Percentiles rank a stretch among this genome's conserved stretches.
Conservation (phyloP, 2,888 invertebrate species). For the Gibbula magus region DNA sequence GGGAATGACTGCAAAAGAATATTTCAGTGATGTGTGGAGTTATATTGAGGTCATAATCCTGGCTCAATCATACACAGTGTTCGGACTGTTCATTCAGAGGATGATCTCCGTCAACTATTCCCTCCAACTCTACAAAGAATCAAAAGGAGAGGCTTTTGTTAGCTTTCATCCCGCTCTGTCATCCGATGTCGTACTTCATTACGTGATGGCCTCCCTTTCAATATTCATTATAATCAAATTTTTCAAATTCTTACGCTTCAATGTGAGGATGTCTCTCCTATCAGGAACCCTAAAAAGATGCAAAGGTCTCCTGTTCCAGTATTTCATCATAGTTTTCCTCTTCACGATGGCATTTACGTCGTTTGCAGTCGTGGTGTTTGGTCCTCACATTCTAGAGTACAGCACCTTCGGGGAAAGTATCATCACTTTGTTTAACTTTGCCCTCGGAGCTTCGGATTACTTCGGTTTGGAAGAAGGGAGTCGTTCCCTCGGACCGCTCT, state of each 20-base stretch:
- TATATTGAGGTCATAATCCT: constrained; percentile 53
- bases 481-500: constrained; percentile 49
- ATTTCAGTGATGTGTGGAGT: constrained; percentile 54
- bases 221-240: constrained; percentile 53
- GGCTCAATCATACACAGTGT: constrained; percentile 42
- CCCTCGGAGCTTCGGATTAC: constrained; percentile 51
- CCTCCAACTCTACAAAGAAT: constrained; percentile 40
- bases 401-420: constrained; percentile 34
- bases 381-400: constrained; percentile 41
- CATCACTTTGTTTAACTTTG: constrained; percentile 49
- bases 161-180: constrained; percentile 55
- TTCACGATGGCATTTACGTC: constrained; percentile 48
- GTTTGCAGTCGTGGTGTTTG: constrained; percentile 47
- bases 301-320: constrained; percentile 39
- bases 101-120: constrained; percentile 41
- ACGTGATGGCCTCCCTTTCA: constrained; percentile 52
- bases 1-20: constrained; percentile 37
- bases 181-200: constrained; percentile 50
- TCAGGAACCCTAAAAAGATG: constrained; percentile 41
- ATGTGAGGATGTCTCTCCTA: constrained; percentile 47
- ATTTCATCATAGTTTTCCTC: constrained; percentile 38
- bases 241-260: constrained; percentile 54
- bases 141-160: constrained; percentile 39
- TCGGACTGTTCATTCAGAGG: constrained; percentile 54
- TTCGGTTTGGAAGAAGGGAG: constrained; percentile 39